phyloP scores from a whole-genome alignment of 1,140 invertebrate species.

The Aphelinus atriplicis region DNA sequence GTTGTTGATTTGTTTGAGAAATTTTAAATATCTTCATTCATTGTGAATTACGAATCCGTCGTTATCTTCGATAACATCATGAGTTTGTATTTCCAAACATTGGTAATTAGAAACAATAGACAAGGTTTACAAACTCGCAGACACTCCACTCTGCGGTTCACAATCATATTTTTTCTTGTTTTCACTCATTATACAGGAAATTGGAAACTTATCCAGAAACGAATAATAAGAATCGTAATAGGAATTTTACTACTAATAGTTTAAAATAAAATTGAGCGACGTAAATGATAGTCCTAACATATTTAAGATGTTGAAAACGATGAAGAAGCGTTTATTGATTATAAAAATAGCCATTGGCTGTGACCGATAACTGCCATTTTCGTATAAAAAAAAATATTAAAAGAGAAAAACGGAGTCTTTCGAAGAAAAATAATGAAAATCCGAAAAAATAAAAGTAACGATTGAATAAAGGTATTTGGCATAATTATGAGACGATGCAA shows the following conservation, averaged over 20 bases:
- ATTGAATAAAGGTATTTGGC: background rate
- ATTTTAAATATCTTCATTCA: too few relatives aligned
- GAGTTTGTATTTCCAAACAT: too few relatives aligned
- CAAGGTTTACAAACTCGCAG: background rate
- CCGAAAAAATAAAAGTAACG: conserved; percentile 28
- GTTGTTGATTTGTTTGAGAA: too few relatives aligned
- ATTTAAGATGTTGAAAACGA: conserved; percentile 32
- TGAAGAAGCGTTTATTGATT: conserved; percentile 56
- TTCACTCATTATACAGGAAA: too few relatives aligned
- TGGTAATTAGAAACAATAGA: background rate
- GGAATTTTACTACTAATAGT: conserved; percentile 32
- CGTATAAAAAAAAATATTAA: conserved; percentile 56
- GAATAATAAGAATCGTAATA: conserved; percentile 35
- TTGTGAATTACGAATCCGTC: too few relatives aligned
- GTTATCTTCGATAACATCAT: too few relatives aligned
- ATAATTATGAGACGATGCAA: background rate
- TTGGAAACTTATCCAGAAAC: background rate
- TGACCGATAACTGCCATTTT: conserved; percentile 68
- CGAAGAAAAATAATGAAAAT: conserved; percentile 30
- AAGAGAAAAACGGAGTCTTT: conserved; percentile 44
- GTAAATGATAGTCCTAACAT: conserved; percentile 38
- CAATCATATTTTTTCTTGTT: conserved; percentile 1
- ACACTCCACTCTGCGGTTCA: background rate
- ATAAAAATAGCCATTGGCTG: conserved; percentile 66
- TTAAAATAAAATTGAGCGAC: conserved; percentile 39